phyloP scores from a whole-genome alignment of 2,113 vertebrate genomes.

The Choloepus hoffmanni region DNA sequence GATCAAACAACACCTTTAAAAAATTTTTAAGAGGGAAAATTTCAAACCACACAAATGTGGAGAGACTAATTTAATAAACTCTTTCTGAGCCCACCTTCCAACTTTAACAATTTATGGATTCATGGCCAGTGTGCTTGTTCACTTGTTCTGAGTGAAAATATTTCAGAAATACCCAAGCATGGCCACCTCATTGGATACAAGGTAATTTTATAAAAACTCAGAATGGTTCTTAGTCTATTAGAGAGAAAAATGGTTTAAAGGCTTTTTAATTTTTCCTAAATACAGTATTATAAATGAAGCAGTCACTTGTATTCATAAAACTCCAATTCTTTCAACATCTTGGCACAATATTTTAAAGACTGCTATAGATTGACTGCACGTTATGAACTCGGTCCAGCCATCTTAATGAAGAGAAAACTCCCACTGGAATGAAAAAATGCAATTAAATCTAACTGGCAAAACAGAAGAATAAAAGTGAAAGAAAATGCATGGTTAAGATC shows the following conservation, averaged over 20 bases:
- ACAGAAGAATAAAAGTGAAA: background rate
- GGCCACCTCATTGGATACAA: background rate
- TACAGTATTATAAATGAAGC: background rate
- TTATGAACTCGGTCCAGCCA: conserved; percentile 79
- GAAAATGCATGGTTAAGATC: background rate
- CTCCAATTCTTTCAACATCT: conserved; percentile 59
- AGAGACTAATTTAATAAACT: background rate
- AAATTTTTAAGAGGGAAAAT: background rate
- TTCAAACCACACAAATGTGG: background rate
- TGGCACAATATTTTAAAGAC: conserved; percentile 33
- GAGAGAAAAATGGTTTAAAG: background rate
- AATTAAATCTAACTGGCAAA: conserved; percentile 42
- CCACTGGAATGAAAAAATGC: background rate
- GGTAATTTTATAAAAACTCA: background rate
- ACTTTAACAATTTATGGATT: background rate
- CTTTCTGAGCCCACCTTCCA: background rate
- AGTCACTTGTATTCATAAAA: conserved; percentile 46
- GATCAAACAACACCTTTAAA: background rate
- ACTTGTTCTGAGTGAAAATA: background rate
- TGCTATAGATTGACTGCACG: conserved; percentile 43
- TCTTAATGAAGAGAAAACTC: conserved; percentile 54
- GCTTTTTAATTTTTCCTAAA: conserved; percentile 47
- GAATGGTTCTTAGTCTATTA: conserved; percentile 4
- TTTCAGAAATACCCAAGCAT: background rate
- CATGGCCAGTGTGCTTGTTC: background rate